These are phyloP conservation scores for Manacus vitellinus DNA, from an alignment of 2,113 vertebrate genomes.

Conservation along the genomic window DNA sequence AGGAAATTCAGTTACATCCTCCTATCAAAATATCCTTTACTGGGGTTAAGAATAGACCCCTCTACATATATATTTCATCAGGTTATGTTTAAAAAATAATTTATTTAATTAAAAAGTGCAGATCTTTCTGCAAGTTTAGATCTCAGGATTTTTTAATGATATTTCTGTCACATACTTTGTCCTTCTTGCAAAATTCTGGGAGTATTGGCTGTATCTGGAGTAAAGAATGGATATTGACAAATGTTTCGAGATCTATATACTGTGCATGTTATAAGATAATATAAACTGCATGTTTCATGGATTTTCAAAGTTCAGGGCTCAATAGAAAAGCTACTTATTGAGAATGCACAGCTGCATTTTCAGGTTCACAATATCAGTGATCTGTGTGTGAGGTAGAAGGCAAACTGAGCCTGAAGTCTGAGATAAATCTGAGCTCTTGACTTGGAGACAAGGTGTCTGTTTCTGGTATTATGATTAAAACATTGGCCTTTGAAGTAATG, in stretches of 20 bases:
- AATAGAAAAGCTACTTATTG: background rate
- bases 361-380: background rate
- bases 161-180: background rate
- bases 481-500: background rate
- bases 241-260: background rate
- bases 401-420: background rate
- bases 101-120: background rate
- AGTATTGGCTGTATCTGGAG: background rate
- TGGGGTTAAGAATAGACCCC: slow-evolving; percentile 16
- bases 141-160: background rate
- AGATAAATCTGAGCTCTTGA: background rate
- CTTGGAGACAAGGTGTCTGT: background rate
- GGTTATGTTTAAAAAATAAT: background rate
- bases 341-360: background rate
- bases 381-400: background rate
- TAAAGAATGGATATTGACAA: background rate
- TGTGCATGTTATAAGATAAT: background rate
- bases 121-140: background rate
- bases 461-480: background rate
- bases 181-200: background rate
- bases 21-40: slow-evolving; percentile 47
- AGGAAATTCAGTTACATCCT: slow-evolving; percentile 33
- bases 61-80: background rate
- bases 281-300: background rate
- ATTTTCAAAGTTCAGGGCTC: background rate